Percentiles rank a stretch among this genome's conserved stretches.
phyloP scores from a whole-genome alignment of 2,113 vertebrate genomes.

The Eira barbara region DNA sequence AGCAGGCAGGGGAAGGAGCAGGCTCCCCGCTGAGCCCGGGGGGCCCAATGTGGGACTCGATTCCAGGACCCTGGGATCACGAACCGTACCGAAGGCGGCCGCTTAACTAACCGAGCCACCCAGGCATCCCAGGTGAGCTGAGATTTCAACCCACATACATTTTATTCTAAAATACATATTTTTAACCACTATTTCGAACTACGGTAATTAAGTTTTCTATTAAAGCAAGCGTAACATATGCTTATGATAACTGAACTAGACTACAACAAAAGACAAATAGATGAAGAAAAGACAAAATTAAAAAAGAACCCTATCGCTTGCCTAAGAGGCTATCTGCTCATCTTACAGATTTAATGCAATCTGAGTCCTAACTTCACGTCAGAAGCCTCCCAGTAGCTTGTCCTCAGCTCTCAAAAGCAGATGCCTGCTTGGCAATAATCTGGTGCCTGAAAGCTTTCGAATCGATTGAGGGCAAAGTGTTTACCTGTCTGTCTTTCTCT shows the following conservation, averaged over 20 bases:
- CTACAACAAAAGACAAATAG: not conserved
- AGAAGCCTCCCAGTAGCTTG: not conserved
- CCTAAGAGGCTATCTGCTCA: not conserved
- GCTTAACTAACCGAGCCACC: too few species aligned
- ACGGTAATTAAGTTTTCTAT: not conserved
- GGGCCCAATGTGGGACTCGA: too few species aligned
- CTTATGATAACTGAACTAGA: not conserved
- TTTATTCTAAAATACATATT: slow-evolving; percentile 10
- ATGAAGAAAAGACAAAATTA: not conserved
- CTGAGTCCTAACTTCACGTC: not conserved
- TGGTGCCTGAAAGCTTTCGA: not conserved
- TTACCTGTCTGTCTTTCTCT: not conserved
- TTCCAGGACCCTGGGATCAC: too few species aligned
- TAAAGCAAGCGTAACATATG: not conserved
- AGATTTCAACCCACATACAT: not conserved
- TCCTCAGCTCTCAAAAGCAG: not conserved
- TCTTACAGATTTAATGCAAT: not conserved
- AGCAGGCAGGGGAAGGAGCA: too few species aligned
- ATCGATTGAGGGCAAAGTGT: not conserved
- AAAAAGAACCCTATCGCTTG: not conserved
- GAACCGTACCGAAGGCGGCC: too few species aligned
- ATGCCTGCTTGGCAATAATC: not conserved
- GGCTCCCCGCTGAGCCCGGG: too few species aligned
- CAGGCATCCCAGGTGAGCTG: not conserved
- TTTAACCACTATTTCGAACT: not conserved